Percentiles rank a stretch among this genome's conserved stretches.
These are phyloP conservation scores for Trachelus tabidus DNA, from an alignment of 2,888 invertebrate genomes.

Conservation along the genomic window DNA sequence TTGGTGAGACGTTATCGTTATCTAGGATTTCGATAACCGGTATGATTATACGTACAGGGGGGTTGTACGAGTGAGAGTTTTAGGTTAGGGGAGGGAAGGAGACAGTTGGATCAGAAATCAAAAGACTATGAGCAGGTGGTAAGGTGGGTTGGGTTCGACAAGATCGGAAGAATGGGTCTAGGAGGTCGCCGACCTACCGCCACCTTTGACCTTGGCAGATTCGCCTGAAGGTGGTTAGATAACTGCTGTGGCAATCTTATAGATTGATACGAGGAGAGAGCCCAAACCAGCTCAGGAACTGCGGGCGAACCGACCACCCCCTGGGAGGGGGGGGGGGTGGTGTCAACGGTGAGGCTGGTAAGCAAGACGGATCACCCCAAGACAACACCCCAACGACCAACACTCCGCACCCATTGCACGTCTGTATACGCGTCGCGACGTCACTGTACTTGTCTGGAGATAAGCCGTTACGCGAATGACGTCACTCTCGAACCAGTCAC, in stretches of 20 bases:
- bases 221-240: neutral
- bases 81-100: constrained; percentile 30
- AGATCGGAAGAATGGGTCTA: neutral
- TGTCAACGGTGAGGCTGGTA: constrained; percentile 52
- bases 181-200: neutral
- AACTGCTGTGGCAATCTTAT: neutral
- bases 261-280: neutral
- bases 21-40: too few species aligned
- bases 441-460: constrained; percentile 36
- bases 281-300: neutral
- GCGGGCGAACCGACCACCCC: constrained; percentile 13
- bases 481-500: neutral
- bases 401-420: constrained; percentile 40
- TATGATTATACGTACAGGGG: neutral
- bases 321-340: constrained; percentile 34
- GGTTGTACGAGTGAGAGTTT: neutral
- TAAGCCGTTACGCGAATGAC: constrained; percentile 19
- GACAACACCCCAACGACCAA: constrained; percentile 41
- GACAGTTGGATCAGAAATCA: neutral
- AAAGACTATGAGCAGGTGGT: neutral
- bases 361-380: constrained; percentile 59
- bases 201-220: neutral
- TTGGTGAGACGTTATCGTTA: neutral
- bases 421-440: constrained; percentile 30
- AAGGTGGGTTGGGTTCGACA: neutral